Evolutionary conservation across 2,797 vertebrate species (phyloP).

Genomic region (Girardinus metallicus): DNA sequence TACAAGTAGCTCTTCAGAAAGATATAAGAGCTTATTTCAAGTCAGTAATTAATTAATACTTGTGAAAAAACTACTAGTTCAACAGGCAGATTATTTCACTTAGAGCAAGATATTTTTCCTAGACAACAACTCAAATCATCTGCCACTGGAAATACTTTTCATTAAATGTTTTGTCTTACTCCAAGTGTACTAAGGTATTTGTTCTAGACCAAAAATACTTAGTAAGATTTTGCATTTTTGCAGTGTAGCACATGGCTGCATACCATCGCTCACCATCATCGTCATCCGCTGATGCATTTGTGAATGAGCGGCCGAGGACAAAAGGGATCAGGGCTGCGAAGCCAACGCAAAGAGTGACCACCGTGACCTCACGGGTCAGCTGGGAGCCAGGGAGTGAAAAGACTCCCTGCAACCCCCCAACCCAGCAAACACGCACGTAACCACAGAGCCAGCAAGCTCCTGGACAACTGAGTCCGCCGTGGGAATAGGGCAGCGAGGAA

Average conservation of each 20-base stretch:
- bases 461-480: conserved; percentile 66
- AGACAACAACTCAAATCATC: no score
- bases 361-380: conserved; percentile 78
- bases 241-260: conserved; percentile 54
- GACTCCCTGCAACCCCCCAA: conserved; percentile 54
- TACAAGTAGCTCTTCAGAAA: no score
- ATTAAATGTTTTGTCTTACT: no score
- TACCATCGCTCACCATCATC: conserved; percentile 61
- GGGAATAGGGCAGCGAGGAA: conserved; percentile 68
- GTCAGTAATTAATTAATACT: no score
- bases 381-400: conserved; percentile 74
- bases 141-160: no score
- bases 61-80: no score
- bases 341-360: conserved; percentile 62
- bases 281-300: conserved; percentile 53
- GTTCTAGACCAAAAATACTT: no score
- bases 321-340: conserved; percentile 58
- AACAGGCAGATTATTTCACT: no score
- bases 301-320: conserved; percentile 69
- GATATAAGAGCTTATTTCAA: no score
- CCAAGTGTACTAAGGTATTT: no score
- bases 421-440: conserved; percentile 33
- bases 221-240: no score
- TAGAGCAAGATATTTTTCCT: no score
- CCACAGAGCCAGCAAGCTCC: conserved; percentile 28